Percentiles rank a stretch among this genome's conserved stretches.
These are phyloP conservation scores for Eumerus sabulonum DNA, from an alignment of 2,888 invertebrate species.

Conservation along the genomic window DNA sequence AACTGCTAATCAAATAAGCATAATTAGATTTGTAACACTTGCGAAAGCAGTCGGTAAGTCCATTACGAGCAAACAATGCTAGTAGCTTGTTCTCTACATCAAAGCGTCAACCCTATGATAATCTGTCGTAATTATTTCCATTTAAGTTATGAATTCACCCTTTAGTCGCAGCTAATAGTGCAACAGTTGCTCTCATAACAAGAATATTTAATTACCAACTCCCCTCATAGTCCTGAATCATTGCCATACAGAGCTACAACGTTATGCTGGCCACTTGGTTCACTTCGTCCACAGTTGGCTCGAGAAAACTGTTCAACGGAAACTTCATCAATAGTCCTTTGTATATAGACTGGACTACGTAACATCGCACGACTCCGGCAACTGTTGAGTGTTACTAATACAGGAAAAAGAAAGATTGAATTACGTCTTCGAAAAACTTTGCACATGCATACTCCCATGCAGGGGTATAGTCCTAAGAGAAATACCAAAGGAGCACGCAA, in stretches of 20 bases:
- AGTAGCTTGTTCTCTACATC: neutral
- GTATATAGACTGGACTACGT: too few species aligned
- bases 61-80: neutral
- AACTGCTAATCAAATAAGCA: slow-evolving; percentile 59
- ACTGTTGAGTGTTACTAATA: neutral
- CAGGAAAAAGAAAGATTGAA: too few species aligned
- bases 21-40: slow-evolving; percentile 50
- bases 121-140: slow-evolving; percentile 42
- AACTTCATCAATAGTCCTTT: slow-evolving; percentile 2
- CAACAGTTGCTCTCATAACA: slow-evolving; percentile 26
- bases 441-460: slow-evolving; percentile 27
- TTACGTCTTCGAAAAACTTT: neutral
- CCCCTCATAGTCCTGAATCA: neutral
- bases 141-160: slow-evolving; percentile 30
- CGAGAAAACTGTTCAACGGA: slow-evolving; percentile 7
- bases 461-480: slow-evolving; percentile 8
- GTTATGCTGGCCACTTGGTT: too few species aligned
- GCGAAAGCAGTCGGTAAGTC: neutral
- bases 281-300: neutral
- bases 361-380: too few species aligned
- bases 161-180: slow-evolving; percentile 7
- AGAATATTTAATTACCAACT: slow-evolving; percentile 24
- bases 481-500: slow-evolving; percentile 52
- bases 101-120: slow-evolving; percentile 12
- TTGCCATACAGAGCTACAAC: neutral